phyloP scores from a whole-genome alignment of 2,797 vertebrate genomes.

The Acipenser ruthenus region DNA sequence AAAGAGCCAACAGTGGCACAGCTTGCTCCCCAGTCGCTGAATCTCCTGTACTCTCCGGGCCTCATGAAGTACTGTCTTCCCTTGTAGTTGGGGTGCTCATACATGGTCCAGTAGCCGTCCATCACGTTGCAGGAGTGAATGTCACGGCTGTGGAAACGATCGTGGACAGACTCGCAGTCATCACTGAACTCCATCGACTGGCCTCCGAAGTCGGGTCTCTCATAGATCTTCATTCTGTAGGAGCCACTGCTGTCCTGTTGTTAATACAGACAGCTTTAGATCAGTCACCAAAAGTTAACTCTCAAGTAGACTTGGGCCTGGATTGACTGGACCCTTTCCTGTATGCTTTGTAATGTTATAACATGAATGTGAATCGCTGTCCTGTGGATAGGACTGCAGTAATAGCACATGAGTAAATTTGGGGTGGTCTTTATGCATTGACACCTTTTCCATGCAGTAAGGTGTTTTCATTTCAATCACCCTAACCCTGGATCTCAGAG shows the following conservation, averaged over 20 bases:
- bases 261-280: no score
- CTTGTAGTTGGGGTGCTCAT: constrained; percentile 27
- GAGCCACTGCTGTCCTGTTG: constrained; percentile 32
- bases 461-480: no score
- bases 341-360: no score
- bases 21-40: constrained; percentile 39
- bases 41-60: constrained; percentile 38
- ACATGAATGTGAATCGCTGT: no score
- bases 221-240: constrained; percentile 41
- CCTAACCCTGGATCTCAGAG: no score
- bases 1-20: constrained; percentile 30
- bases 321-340: no score
- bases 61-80: constrained; percentile 41
- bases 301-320: no score
- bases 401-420: no score
- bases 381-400: no score
- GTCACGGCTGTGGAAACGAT: constrained; percentile 29
- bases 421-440: no score
- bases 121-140: constrained; percentile 31
- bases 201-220: constrained; percentile 39
- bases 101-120: constrained; percentile 29
- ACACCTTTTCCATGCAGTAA: no score
- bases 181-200: constrained; percentile 36
- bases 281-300: no score
- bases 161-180: constrained; percentile 31